Percentiles rank a stretch among this genome's conserved stretches.
These are phyloP conservation scores for Antennarius striatus DNA, from an alignment of 2,113 vertebrate genomes.

Conservation along the genomic window DNA sequence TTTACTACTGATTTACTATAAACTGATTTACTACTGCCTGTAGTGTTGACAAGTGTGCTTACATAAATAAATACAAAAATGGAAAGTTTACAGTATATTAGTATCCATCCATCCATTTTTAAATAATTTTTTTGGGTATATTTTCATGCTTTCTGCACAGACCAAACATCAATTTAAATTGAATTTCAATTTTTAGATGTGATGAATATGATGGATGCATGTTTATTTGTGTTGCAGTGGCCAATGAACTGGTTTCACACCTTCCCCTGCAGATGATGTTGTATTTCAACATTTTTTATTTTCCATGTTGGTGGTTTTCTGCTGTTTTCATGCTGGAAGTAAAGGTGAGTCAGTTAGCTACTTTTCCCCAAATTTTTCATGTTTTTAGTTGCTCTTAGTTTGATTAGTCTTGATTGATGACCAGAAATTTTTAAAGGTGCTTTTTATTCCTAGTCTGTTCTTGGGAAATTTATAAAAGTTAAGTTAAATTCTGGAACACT, in stretches of 20 bases:
- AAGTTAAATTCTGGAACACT: too few species aligned
- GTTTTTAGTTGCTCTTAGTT: background rate
- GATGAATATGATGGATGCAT: background rate
- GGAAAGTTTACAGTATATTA: too few species aligned
- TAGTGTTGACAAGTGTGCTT: too few species aligned
- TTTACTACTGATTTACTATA: too few species aligned
- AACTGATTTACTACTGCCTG: too few species aligned
- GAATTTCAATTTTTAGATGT: too few species aligned
- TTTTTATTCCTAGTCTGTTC: too few species aligned
- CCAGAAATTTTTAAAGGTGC: too few species aligned
- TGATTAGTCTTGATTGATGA: background rate
- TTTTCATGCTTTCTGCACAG: background rate
- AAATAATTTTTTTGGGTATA: too few species aligned
- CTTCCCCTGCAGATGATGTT: constrained; percentile 88
- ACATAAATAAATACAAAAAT: too few species aligned
- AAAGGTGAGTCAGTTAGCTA: constrained; percentile 75
- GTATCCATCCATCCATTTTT: too few species aligned
- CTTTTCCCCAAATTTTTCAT: background rate
- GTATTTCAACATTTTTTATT: constrained; percentile 86
- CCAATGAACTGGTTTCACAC: constrained; percentile 76
- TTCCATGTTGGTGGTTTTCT: constrained; percentile 84
- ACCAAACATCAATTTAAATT: background rate
- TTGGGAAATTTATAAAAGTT: too few species aligned
- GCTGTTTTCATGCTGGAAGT: constrained; percentile 83
- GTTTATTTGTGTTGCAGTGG: constrained; percentile 56